These are phyloP conservation scores for Morpho achilles DNA, from an alignment of 2,888 invertebrate species.

Conservation along the genomic window DNA sequence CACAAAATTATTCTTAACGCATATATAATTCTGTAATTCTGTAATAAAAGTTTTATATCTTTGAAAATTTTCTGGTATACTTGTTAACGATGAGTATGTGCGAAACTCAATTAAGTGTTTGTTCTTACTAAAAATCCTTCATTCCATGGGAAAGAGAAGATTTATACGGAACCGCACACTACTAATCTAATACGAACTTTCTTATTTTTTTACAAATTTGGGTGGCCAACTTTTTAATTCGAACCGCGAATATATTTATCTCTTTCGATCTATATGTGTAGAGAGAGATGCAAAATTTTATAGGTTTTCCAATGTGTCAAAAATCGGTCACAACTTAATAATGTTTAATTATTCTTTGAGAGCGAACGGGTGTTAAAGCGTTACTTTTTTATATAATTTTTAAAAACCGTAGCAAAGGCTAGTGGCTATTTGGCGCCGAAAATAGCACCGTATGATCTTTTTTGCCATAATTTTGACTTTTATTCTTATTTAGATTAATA, in stretches of 20 bases:
- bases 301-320: constrained; percentile 36
- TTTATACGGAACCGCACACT: constrained; percentile 20
- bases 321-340: constrained; percentile 55
- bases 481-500: constrained; percentile 46
- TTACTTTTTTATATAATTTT: constrained; percentile 36
- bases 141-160: neutral
- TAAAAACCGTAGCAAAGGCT: constrained; percentile 63
- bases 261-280: constrained; percentile 14
- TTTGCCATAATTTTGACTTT: constrained; percentile 40
- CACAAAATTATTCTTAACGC: no score
- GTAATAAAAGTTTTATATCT: no score
- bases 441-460: constrained; percentile 43
- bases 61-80: no score
- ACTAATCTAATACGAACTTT: neutral
- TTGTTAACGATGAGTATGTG: no score
- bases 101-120: no score
- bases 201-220: constrained; percentile 31
- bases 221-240: constrained; percentile 41
- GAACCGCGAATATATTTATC: constrained; percentile 27
- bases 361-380: constrained; percentile 39
- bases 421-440: constrained; percentile 55
- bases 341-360: constrained; percentile 46
- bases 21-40: no score
- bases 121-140: no score
- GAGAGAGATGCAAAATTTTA: constrained; percentile 25